Evolutionary conservation across 2,797 vertebrate genomes (phyloP).

Genomic region (Falco rusticolus): DNA sequence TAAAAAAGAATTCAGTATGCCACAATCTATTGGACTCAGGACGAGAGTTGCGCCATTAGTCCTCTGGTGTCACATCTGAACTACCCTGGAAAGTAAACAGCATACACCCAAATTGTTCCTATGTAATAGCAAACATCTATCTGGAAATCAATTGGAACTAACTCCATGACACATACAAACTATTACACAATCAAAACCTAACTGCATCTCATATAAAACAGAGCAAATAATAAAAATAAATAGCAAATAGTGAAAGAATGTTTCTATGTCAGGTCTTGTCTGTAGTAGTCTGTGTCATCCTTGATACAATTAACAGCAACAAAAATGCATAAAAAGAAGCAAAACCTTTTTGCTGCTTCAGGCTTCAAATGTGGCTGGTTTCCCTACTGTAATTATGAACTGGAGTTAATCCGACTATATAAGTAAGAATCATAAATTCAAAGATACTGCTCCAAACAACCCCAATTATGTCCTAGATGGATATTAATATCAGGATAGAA

Average conservation of each 20-base stretch:
- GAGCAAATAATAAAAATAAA: not conserved
- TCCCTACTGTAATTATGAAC: not conserved
- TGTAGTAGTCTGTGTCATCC: not conserved
- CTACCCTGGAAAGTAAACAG: not conserved
- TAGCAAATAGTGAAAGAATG: not conserved
- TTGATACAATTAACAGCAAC: not conserved
- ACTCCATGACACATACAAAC: not conserved
- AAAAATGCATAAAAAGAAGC: not conserved
- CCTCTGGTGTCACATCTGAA: conserved; percentile 15
- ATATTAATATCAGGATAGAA: not conserved
- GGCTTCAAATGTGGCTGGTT: not conserved
- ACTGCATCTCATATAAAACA: not conserved
- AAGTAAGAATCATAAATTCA: not conserved
- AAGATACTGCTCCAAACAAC: not conserved
- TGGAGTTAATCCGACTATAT: not conserved
- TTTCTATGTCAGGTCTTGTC: not conserved
- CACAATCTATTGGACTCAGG: conserved; percentile 38
- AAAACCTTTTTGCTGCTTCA: not conserved
- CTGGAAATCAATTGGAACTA: not conserved
- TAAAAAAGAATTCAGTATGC: conserved; percentile 29
- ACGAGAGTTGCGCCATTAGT: not conserved
- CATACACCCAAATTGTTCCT: not conserved
- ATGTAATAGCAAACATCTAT: not conserved
- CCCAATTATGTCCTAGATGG: not conserved
- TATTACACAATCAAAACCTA: not conserved